Base-by-base conservation (phyloP, 2,888 invertebrate species). In the Drosophila rellima region DNA sequence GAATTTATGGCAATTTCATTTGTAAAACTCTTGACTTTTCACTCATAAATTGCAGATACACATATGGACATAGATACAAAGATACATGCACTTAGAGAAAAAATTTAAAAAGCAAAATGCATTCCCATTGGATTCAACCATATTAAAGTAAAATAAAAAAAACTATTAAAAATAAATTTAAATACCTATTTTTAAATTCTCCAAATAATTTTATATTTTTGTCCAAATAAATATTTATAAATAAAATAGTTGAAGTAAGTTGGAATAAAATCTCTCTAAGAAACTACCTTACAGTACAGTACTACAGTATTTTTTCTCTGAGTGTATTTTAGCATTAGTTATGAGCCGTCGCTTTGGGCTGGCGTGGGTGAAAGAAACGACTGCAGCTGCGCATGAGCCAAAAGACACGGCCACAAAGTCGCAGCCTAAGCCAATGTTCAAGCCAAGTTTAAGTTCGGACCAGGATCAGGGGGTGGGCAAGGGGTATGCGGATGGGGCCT, bases 1-100 rank as follows among this genome's bases (percentile, higher is more conserved):
- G 88, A 88, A 85, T 88, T 85, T 83, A 88, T 85, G 80, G 88
- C 80, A 68, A 61, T 82, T 83, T 82, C 82, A 77, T 84, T 79
- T 84, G 79, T 63, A 82, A 75, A 65, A 82, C 62, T 82, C 77
- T 66, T 78, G 64, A 86, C 70, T 82, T 83, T 83, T 88, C 86
- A 80, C 88, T 88, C 83, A 85, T 83, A 83, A 83, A 83, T 88
- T 80, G 74, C 61, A n/a, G 7, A 29, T 45, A 45, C 29, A 42
- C 3, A 31, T 54, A 37, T 8, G 20, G 8, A 23, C 15, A 48
- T 13, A 55, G 57, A 60, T 8, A 48, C 48, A 47, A 39, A 31
- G 23, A 23, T 54, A 31, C 13, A 13, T 42, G 15, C 35, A 35
- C 35, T 35, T 1, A 2, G 7, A n/a, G 35, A 35, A 35, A 35